These are phyloP conservation scores for Harpagoxenus sublaevis DNA, from an alignment of 2,888 invertebrate genomes.

Conservation along the genomic window DNA sequence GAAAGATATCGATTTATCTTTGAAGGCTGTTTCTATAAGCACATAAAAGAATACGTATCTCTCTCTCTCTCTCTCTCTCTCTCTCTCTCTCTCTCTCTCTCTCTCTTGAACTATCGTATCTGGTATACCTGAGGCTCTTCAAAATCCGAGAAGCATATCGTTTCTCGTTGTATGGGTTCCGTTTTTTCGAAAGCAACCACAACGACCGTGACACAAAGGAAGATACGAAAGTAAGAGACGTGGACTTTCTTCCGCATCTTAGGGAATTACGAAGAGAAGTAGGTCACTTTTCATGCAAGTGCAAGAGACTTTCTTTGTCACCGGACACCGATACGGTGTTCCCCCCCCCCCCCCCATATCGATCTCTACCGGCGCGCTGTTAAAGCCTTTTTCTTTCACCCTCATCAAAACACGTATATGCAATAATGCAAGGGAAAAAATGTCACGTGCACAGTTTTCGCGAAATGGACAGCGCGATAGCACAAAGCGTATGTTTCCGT, in stretches of 20 bases:
- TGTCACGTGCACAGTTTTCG: not conserved
- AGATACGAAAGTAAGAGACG: conserved; percentile 52
- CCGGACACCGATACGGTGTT: conserved; percentile 47
- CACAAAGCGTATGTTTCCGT: not conserved
- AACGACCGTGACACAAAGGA: conserved; percentile 28
- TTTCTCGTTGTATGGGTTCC: conserved; percentile 15
- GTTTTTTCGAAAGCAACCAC: conserved; percentile 36
- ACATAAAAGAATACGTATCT: conserved; percentile 20
- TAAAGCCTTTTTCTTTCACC: conserved; percentile 3
- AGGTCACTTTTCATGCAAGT: conserved; percentile 72
- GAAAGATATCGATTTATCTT: conserved; percentile 37
- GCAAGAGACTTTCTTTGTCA: conserved; percentile 61
- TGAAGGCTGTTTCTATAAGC: conserved; percentile 1
- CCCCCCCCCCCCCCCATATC: conserved; percentile 6
- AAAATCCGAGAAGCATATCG: conserved; percentile 22
- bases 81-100: not conserved
- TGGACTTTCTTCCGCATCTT: conserved; percentile 60
- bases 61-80: not conserved
- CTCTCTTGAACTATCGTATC: not conserved
- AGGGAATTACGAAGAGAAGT: conserved; percentile 67
- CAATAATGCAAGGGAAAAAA: not conserved
- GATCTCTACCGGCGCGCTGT: conserved; percentile 28
- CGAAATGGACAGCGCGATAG: not conserved
- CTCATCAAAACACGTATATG: not conserved
- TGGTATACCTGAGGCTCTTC: not conserved